These are phyloP conservation scores for Oscheius onirici DNA, from an alignment of 2,888 invertebrate species.

Conservation along the genomic window DNA sequence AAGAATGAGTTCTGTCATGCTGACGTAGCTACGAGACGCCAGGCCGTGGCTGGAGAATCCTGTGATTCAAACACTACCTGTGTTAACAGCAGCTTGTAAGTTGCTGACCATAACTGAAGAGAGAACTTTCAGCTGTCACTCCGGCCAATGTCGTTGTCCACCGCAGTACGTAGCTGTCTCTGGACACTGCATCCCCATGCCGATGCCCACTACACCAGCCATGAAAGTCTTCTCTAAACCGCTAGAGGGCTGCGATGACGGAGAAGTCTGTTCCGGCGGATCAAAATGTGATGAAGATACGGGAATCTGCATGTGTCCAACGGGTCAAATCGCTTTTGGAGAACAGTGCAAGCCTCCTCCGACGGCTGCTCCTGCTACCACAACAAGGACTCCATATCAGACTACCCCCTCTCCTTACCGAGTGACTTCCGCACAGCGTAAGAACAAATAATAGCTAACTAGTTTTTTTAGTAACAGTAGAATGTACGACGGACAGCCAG, in stretches of 20 bases:
- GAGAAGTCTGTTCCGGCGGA: constrained; percentile 68
- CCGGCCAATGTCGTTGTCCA: constrained; percentile 54
- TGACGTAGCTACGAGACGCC: constrained; percentile 32
- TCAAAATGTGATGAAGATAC: constrained; percentile 60
- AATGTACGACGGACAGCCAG: constrained; percentile 55
- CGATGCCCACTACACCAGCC: constrained; percentile 50
- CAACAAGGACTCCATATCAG: not conserved
- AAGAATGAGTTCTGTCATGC: constrained; percentile 58
- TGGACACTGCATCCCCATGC: constrained; percentile 47
- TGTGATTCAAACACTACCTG: constrained; percentile 52
- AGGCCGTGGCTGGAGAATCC: constrained; percentile 51
- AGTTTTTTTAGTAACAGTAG: constrained; percentile 42
- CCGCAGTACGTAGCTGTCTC: constrained; percentile 53
- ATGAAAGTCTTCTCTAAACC: constrained; percentile 57
- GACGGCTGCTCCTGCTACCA: constrained; percentile 14
- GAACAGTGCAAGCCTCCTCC: constrained; percentile 55
- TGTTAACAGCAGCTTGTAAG: constrained; percentile 50
- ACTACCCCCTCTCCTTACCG: not conserved
- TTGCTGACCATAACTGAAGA: not conserved
- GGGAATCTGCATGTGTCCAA: constrained; percentile 60
- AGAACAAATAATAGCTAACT: not conserved
- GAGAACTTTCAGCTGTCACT: constrained; percentile 32
- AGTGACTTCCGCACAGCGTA: not conserved
- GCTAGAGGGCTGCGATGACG: constrained; percentile 64
- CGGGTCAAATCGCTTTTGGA: constrained; percentile 55